Base-by-base conservation (phyloP, 2,888 invertebrate genomes). In the Beris chalybata region DNA sequence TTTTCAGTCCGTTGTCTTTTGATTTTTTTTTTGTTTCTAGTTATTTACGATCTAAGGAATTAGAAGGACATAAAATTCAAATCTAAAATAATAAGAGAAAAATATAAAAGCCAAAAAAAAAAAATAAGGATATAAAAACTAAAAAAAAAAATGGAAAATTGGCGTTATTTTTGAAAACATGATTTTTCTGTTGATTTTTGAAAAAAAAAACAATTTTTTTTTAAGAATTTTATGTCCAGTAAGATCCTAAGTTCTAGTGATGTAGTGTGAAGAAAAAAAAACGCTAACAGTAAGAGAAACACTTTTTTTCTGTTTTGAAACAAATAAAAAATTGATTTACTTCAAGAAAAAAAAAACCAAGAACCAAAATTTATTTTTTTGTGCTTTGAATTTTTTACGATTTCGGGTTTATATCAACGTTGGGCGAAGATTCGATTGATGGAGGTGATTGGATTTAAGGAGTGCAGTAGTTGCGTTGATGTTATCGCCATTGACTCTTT, bases 281-380 rank as follows among this genome's bases (percentile, higher is more conserved):
- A 29, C 29, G 50, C 52, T 32, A 66, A 61, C 15, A 55, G 54
- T 47, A 31, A 11, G 12, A 31, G 29, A 48, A 59, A 59, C 29
- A 4, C 32, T n/a, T 48, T 48, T 13, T 52, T 52, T 22, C 15
- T 65, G 56, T 65, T 65, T 67, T 59, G 59, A 56, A 67, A 65
- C 56, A 54, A 67, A 67, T 67, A 67, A 67, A 67, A n/a, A 52
- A 65, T 65, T 52, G 59, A 65, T 65, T 67, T 67, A 65, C 67
- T 67, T 65, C 64, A 67, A 64, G 67, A 57, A 67, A 67, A 64
- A 64, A 61, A 61, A 52, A 61, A 29, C 29, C 32, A 45, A 59
- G 50, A 59, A 15, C 38, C 61, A 61, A 59, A 59, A 61, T 61
- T 61, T 50, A 32, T 61, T 61, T 52, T 61, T 50, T 50, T 22